A percentile compares a stretch with the other conserved stretches of the same genome.
Evolutionary conservation across 2,888 invertebrate species (phyloP).

Genomic region (Lepetodrilus schrolli): DNA sequence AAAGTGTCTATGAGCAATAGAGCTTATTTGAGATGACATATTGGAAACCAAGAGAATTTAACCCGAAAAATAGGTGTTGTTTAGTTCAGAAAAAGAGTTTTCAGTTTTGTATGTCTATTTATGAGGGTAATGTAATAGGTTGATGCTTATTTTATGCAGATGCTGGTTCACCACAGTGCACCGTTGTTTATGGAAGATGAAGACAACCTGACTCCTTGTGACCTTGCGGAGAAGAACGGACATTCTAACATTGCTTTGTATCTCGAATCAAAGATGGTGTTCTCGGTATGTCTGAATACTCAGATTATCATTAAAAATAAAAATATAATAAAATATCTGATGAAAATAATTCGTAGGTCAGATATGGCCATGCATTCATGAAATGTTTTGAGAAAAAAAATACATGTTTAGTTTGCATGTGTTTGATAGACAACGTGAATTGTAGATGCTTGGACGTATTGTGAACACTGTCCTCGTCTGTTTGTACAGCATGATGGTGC

Average conservation of each 20-base stretch:
- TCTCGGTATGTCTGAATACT: conserved; percentile 73
- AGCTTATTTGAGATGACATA: too few relatives aligned
- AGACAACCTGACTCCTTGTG: conserved; percentile 81
- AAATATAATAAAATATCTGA: too few relatives aligned
- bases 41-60: too few relatives aligned
- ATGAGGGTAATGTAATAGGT: neutral
- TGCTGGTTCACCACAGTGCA: conserved; percentile 79
- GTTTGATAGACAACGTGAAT: too few relatives aligned
- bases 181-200: conserved; percentile 81
- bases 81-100: too few relatives aligned
- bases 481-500: conserved; percentile 50
- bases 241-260: conserved; percentile 81
- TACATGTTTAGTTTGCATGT: too few relatives aligned
- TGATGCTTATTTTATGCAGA: conserved; percentile 62
- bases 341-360: too few relatives aligned
- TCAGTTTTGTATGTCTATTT: neutral
- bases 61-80: too few relatives aligned
- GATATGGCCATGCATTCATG: too few relatives aligned
- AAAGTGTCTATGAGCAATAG: too few relatives aligned
- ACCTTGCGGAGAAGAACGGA: conserved; percentile 80
- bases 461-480: neutral
- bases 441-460: neutral
- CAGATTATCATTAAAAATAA: neutral
- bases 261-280: conserved; percentile 83
- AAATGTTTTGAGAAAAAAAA: too few relatives aligned